Base-by-base conservation (phyloP, 2,113 vertebrate species). In the Vulpes lagopus region DNA sequence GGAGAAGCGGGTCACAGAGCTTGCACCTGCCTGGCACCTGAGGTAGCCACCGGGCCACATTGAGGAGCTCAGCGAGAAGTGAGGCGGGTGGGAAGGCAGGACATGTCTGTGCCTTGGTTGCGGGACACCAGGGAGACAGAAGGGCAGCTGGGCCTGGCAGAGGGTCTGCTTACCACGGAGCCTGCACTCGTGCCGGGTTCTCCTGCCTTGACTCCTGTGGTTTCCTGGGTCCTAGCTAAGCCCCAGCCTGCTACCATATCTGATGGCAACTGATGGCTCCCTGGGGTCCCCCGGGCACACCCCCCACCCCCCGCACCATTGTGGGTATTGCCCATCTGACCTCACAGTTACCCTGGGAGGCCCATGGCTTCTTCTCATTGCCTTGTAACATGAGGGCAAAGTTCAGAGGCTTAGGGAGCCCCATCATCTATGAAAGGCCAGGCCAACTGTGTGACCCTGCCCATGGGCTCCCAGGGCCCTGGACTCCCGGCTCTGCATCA, bases 1-100 rank as follows among this genome's bases (percentile, higher is more conserved):
- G 23, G 51, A 51, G 30, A 20, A 19, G 73, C 11, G 0, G 19
- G n/a, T 2, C 0, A 6, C 0, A 2, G 65, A n/a, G 60, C 23
- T 19, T 19, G 53, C 3, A 27, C 49, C 69, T 20, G 5, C 51
- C 38, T 1, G 0, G 49, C 10, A 5, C 15, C 15, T 0, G 2
- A 27, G 16, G 4, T 11, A 22, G 32, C 53, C 20, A 0, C 4
- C 5, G 35, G n/a, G 53, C 35, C 30, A 10, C 53, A 8, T 2
- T 7, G 32, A 15, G 32, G 38, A 8, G 25, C 10, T 43, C 32
- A 22, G 35, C 0, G 5, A 32, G n/a, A 9, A 49, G 19, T 22
- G 5, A 5, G 25, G 2, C 32, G 64, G 38, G 10, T 3, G 7
- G 23, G 30, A 51, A n/a, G 57, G 9, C 10, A 6, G 32, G 5